Conservation (phyloP, 2,888 invertebrate genomes). For the Eupithecia tripunctaria region DNA sequence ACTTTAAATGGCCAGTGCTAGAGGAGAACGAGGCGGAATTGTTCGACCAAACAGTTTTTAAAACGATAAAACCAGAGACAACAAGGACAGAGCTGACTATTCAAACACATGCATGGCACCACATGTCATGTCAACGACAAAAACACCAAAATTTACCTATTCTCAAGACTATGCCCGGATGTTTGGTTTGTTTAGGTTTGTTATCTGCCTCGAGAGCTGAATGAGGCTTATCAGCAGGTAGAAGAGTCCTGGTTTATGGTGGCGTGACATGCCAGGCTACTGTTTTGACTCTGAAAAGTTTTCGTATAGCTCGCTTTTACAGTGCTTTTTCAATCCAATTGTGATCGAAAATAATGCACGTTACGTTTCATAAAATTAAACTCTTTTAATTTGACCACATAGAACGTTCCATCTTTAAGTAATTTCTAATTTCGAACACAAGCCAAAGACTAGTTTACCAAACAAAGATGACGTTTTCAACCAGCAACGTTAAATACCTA, state of each 20-base stretch:
- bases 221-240: conserved; percentile 75
- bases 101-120: conserved; percentile 49
- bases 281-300: conserved; percentile 49
- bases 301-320: background rate
- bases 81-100: conserved; percentile 28
- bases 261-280: conserved; percentile 60
- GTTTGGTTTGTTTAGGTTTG: conserved; percentile 66
- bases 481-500: conserved; percentile 71
- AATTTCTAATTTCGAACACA: background rate
- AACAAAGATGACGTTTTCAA: conserved; percentile 55
- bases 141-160: conserved; percentile 52
- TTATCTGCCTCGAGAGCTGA: conserved; percentile 70
- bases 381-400: background rate
- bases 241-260: conserved; percentile 63
- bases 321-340: background rate
- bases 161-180: conserved; percentile 68
- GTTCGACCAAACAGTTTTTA: conserved; percentile 20
- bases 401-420: background rate
- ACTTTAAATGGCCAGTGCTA: conserved; percentile 1
- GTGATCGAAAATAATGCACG: background rate
- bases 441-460: conserved; percentile 9
- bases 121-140: conserved; percentile 64
- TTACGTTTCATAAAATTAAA: background rate
- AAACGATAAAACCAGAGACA: conserved; percentile 26
- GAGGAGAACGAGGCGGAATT: background rate